These are phyloP conservation scores for Drosophila ambigua DNA, from an alignment of 1,140 invertebrate species.

Conservation along the genomic window DNA sequence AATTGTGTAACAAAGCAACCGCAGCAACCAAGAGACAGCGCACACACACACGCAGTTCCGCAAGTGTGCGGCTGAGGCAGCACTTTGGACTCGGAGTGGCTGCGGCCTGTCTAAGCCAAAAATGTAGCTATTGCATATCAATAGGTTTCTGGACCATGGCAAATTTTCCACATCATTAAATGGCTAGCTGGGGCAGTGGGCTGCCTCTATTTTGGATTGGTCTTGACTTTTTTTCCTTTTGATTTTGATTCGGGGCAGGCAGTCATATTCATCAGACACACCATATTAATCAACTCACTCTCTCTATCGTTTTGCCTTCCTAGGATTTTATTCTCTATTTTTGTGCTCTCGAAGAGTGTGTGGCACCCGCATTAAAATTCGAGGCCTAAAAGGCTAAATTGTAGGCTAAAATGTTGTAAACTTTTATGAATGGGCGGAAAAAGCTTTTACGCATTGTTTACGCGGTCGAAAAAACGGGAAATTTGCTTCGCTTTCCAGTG, in stretches of 20 bases:
- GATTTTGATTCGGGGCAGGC: slow-evolving; percentile 21
- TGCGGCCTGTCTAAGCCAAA: slow-evolving; percentile 10
- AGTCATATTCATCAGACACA: slow-evolving; percentile 66
- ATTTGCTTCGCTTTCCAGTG: slow-evolving; percentile 22
- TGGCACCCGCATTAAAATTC: slow-evolving; percentile 29
- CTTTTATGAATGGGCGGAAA: slow-evolving; percentile 56
- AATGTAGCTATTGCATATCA: slow-evolving; percentile 37
- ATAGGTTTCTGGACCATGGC: slow-evolving; percentile 38
- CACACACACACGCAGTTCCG: slow-evolving; percentile 15
- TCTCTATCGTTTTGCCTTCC: neutral
- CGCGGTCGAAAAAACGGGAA: slow-evolving; percentile 30
- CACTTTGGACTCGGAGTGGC: slow-evolving; percentile 24
- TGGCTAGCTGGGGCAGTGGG: slow-evolving; percentile 42
- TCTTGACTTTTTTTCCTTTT: neutral
- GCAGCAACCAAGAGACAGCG: slow-evolving; percentile 42
- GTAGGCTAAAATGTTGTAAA: slow-evolving; percentile 20
- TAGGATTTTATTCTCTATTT: neutral
- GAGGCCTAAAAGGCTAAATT: slow-evolving; percentile 29
- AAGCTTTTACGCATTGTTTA: slow-evolving; percentile 56
- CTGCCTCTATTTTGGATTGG: slow-evolving; percentile 20
- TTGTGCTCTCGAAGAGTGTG: slow-evolving; percentile 1
- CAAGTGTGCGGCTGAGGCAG: neutral
- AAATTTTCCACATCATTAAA: slow-evolving; percentile 77
- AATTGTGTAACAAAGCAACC: slow-evolving; percentile 55
- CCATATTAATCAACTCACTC: slow-evolving; percentile 65